These are phyloP conservation scores for Artibeus lituratus DNA, from an alignment of 2,797 vertebrate species.

Conservation along the genomic window DNA sequence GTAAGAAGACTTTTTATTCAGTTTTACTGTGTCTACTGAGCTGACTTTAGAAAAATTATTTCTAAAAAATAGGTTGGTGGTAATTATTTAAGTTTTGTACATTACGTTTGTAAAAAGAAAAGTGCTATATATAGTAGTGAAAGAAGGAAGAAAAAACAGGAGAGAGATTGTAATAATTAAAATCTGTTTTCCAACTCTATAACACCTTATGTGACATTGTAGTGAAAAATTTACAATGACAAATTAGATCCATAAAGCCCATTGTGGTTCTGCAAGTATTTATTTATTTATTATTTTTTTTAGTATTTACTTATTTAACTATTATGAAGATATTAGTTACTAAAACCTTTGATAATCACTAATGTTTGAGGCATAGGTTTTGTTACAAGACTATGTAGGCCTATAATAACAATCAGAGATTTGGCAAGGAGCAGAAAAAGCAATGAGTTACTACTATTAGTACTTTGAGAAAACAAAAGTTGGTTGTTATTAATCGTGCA, in stretches of 20 bases:
- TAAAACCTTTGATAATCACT: background rate
- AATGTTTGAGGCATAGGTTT: background rate
- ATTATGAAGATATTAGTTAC: background rate
- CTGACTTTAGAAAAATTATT: background rate
- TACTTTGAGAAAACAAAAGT: background rate
- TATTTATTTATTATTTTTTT: slow-evolving; percentile 23
- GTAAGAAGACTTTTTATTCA: background rate
- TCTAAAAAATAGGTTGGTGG: background rate
- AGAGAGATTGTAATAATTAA: background rate
- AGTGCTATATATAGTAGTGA: background rate
- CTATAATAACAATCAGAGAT: background rate
- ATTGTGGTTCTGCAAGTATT: background rate
- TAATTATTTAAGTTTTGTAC: background rate
- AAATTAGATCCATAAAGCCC: background rate
- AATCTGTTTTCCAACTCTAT: background rate
- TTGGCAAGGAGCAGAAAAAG: background rate
- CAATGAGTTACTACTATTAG: background rate
- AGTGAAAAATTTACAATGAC: background rate
- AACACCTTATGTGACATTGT: background rate
- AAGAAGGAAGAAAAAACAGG: rapidly evolving
- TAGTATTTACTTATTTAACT: background rate
- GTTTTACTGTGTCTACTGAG: background rate
- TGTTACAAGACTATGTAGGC: background rate
- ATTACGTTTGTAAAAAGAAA: background rate
- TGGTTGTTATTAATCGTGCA: background rate